These are phyloP conservation scores for Spinus pinus DNA, from an alignment of 2,797 vertebrate species.

Conservation along the genomic window DNA sequence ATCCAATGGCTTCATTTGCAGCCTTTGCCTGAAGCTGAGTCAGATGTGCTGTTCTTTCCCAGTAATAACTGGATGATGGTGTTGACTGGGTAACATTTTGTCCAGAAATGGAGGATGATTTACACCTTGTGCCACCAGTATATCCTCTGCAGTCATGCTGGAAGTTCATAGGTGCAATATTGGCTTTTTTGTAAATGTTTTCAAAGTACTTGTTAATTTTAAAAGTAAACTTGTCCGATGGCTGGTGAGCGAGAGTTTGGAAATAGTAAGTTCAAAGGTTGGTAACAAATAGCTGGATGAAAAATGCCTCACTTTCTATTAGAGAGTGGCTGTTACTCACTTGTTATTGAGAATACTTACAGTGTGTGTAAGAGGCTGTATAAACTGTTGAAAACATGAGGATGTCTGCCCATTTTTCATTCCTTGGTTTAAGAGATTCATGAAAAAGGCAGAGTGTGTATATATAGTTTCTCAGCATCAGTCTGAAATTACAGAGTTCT, in stretches of 20 bases:
- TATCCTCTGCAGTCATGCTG: not conserved
- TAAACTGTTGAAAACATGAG: conserved; percentile 40
- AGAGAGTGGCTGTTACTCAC: not conserved
- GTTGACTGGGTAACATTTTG: not conserved
- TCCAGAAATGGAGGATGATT: not conserved
- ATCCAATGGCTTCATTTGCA: not conserved
- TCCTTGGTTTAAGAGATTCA: conserved; percentile 26
- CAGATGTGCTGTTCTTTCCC: not conserved
- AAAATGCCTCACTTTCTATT: not conserved
- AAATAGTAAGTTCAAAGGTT: not conserved
- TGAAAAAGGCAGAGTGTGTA: not conserved
- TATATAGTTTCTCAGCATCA: conserved; percentile 36
- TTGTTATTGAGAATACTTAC: conserved; percentile 1
- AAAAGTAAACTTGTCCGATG: not conserved
- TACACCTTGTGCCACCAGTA: not conserved
- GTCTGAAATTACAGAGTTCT: conserved; percentile 40
- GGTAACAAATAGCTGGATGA: not conserved
- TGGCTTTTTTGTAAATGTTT: not conserved
- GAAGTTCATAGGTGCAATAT: not conserved
- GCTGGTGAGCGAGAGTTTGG: not conserved
- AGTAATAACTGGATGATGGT: not conserved
- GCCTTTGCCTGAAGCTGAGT: not conserved
- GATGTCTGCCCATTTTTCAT: conserved; percentile 14
- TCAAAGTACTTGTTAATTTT: not conserved
- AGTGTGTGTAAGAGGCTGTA: conserved; percentile 4